A percentile compares a stretch with the other conserved stretches of the same genome.
phyloP scores from a whole-genome alignment of 1,140 invertebrate species.

The Drosophila sturtevanti region DNA sequence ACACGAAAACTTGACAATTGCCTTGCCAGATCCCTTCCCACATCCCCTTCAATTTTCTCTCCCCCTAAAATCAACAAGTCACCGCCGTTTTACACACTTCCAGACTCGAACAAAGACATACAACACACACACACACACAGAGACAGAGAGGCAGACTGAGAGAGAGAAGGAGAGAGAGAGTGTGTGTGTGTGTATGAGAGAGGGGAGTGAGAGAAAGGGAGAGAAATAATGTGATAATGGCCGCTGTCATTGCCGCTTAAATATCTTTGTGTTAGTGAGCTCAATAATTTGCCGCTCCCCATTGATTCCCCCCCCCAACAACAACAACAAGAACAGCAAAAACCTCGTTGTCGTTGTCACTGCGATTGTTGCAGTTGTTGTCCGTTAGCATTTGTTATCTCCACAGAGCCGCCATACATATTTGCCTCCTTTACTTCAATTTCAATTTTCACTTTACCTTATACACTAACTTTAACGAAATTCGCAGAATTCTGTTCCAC shows the following conservation, averaged over 20 bases:
- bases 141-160: neutral
- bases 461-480: constrained; percentile 11
- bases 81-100: neutral
- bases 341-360: neutral
- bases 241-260: constrained; percentile 41
- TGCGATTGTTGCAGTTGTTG: constrained; percentile 27
- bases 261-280: constrained; percentile 59
- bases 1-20: constrained; percentile 68
- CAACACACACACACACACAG: constrained; percentile 10
- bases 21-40: constrained; percentile 8
- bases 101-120: constrained; percentile 14
- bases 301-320: neutral
- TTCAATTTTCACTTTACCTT: constrained; percentile 6
- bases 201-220: neutral
- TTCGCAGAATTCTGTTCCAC: constrained; percentile 28
- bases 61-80: neutral
- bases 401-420: constrained; percentile 47
- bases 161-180: neutral
- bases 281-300: constrained; percentile 43
- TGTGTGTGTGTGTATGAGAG: no score
- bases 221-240: constrained; percentile 57
- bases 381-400: constrained; percentile 50
- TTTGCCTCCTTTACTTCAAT: constrained; percentile 11
- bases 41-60: neutral
- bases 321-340: neutral